A percentile compares a stretch with the other conserved stretches of the same genome.
phyloP scores from a whole-genome alignment of 2,797 vertebrate genomes.

The Myotis myotis region DNA sequence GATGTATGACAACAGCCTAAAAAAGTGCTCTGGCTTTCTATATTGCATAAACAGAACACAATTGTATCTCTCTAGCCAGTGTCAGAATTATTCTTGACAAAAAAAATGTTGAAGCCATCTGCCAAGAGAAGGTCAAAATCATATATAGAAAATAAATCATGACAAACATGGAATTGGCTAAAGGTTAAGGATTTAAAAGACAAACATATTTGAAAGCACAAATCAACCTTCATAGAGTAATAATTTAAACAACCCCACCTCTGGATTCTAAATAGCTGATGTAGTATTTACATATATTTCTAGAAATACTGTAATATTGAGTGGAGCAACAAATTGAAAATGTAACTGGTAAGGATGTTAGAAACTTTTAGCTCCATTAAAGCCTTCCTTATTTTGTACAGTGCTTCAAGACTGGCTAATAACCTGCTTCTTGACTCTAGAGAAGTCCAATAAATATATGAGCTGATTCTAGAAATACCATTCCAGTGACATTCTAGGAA shows the following conservation, averaged over 20 bases:
- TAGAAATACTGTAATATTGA: conserved; percentile 48
- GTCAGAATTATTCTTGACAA: conserved; percentile 73
- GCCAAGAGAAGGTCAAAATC: conserved; percentile 84
- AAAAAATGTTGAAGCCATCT: conserved; percentile 71
- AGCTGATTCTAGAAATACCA: not conserved
- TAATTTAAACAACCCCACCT: conserved; percentile 74
- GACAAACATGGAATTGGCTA: conserved; percentile 77
- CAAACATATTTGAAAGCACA: conserved; percentile 77
- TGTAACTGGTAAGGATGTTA: not conserved
- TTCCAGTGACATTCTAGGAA: not conserved
- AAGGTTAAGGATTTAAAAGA: conserved; percentile 85
- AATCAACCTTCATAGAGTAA: conserved; percentile 73
- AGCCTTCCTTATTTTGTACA: not conserved
- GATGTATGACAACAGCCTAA: conserved; percentile 64
- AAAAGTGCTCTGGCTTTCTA: conserved; percentile 61
- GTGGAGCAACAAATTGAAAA: not conserved
- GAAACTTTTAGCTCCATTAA: not conserved
- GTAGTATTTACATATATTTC: conserved; percentile 65
- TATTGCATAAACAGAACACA: conserved; percentile 69
- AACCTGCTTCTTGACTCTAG: not conserved
- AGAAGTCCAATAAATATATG: not conserved
- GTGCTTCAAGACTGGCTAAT: not conserved
- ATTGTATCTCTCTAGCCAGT: conserved; percentile 65
- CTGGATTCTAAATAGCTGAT: conserved; percentile 67
- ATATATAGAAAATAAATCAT: conserved; percentile 84